Evolutionary conservation across 1,140 invertebrate genomes (phyloP).

Genomic region (Sitodiplosis mosellana): DNA sequence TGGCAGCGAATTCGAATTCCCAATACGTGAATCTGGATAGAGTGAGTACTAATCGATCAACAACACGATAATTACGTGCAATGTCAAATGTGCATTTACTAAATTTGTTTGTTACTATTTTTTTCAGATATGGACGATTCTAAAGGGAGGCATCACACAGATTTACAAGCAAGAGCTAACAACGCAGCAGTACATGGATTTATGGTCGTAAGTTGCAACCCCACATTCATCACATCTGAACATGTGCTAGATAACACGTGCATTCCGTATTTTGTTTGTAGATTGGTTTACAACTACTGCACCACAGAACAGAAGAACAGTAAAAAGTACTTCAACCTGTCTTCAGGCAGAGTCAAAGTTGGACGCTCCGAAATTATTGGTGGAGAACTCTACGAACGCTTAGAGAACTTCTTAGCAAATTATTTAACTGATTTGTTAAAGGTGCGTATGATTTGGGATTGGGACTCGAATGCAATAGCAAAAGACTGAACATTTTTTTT

Average conservation of each 20-base stretch:
- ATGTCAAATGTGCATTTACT: not conserved
- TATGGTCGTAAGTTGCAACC: constrained; percentile 56
- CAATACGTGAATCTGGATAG: constrained; percentile 17
- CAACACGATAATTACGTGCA: not conserved
- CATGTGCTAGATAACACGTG: not conserved
- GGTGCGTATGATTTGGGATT: constrained; percentile 25
- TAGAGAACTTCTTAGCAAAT: constrained; percentile 76
- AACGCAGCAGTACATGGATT: constrained; percentile 69
- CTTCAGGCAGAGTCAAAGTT: constrained; percentile 10
- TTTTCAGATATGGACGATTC: constrained; percentile 75
- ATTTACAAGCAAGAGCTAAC: constrained; percentile 70
- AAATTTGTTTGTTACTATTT: constrained; percentile 29
- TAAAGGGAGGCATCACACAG: constrained; percentile 80
- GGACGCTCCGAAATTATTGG: constrained; percentile 89
- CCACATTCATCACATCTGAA: constrained; percentile 15
- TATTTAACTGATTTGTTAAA: constrained; percentile 66
- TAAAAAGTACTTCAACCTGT: constrained; percentile 13
- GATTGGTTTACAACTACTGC: constrained; percentile 92
- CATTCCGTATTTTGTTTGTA: constrained; percentile 26
- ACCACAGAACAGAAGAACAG: constrained; percentile 57
- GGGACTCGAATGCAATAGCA: not conserved
- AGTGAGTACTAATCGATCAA: not conserved
- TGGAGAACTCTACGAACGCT: constrained; percentile 82
- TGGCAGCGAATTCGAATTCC: too few species aligned
- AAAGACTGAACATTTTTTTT: not conserved